phyloP scores from a whole-genome alignment of 1,140 invertebrate genomes.

The Heliconius eleuchia region DNA sequence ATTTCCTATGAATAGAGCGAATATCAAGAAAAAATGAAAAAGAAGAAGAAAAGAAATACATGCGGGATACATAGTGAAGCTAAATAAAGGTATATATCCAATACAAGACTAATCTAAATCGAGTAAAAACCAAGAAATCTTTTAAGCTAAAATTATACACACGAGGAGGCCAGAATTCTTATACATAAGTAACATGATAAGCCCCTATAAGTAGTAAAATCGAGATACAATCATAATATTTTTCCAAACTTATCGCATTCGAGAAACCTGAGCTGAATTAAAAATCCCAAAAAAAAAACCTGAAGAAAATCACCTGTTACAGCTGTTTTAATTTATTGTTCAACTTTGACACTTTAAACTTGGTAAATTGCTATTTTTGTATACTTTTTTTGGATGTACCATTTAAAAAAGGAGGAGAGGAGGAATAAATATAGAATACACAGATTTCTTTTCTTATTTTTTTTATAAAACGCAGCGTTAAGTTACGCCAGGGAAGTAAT shows the following conservation, averaged over 20 bases:
- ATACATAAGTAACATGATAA: slow-evolving; percentile 6
- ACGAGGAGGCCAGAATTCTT: background rate
- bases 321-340: slow-evolving; percentile 8
- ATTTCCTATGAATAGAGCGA: background rate
- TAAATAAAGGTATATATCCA: background rate
- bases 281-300: background rate
- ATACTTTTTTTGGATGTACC: background rate
- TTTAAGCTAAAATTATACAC: background rate
- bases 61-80: background rate
- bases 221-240: slow-evolving; percentile 6
- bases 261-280: slow-evolving; percentile 1
- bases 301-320: slow-evolving; percentile 6
- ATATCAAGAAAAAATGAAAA: background rate
- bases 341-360: slow-evolving; percentile 9
- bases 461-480: too few relatives aligned
- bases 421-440: too few relatives aligned
- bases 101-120: background rate
- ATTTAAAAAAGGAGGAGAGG: background rate
- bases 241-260: background rate
- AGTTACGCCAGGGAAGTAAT: too few relatives aligned
- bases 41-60: too few relatives aligned
- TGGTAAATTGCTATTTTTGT: slow-evolving; percentile 9
- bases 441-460: too few relatives aligned
- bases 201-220: background rate
- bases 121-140: background rate